phyloP scores from a whole-genome alignment of 2,888 invertebrate species.

The Phortica okadai region DNA sequence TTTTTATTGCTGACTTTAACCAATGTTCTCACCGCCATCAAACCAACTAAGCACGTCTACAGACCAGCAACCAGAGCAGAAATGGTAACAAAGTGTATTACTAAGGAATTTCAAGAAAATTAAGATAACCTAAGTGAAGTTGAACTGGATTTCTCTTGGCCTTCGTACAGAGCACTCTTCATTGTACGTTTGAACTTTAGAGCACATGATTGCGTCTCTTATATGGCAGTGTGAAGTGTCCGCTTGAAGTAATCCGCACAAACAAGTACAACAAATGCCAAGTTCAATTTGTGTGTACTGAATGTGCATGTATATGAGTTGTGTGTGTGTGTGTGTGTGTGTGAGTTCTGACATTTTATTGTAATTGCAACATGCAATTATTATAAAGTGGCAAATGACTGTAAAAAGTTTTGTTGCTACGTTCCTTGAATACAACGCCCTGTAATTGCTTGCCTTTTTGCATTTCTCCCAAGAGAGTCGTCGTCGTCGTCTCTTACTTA shows the following conservation, averaged over 20 bases:
- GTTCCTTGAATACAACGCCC: neutral
- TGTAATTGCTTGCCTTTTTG: neutral
- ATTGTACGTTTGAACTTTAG: slow-evolving; percentile 16
- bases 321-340: slow-evolving; percentile 5
- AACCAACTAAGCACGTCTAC: no score
- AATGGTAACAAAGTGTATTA: slow-evolving; percentile 4
- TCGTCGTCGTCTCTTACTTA: no score
- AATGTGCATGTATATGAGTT: neutral
- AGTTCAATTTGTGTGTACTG: slow-evolving; percentile 2
- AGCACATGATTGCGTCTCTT: slow-evolving; percentile 23
- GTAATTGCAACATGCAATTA: slow-evolving; percentile 34
- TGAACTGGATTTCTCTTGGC: slow-evolving; percentile 18
- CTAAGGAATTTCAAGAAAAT: slow-evolving; percentile 21
- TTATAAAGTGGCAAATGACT: slow-evolving; percentile 32
- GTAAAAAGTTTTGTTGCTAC: slow-evolving; percentile 31
- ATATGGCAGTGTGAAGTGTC: neutral
- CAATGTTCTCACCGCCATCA: neutral
- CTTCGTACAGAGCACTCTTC: neutral
- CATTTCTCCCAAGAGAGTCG: neutral
- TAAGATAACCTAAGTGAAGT: slow-evolving; percentile 21
- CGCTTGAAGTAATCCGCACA: no score
- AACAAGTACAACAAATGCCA: neutral
- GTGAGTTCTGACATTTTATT: slow-evolving; percentile 27
- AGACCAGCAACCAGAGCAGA: neutral
- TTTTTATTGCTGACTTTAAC: slow-evolving; percentile 1